Conservation (phyloP, 2,888 invertebrate genomes). For the Loripinus fragilis region DNA sequence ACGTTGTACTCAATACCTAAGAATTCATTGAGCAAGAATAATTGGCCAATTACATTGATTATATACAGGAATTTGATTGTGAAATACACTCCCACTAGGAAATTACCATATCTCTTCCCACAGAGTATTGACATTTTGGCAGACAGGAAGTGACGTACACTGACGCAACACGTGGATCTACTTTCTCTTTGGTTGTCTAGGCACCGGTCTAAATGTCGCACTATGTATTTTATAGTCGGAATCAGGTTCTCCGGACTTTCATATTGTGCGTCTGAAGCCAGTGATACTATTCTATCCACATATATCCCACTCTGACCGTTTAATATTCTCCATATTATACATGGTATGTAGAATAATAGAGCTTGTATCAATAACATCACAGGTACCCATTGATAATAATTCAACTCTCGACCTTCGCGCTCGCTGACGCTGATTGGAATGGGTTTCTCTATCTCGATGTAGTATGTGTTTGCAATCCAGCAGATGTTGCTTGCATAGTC, state of each 20-base stretch:
- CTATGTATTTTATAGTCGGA: slow-evolving; percentile 84
- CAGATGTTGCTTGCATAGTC: slow-evolving; percentile 85
- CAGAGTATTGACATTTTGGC: slow-evolving; percentile 79
- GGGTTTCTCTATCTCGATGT: slow-evolving; percentile 78
- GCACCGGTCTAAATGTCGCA: slow-evolving; percentile 84
- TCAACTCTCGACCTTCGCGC: slow-evolving; percentile 73
- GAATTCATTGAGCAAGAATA: slow-evolving; percentile 84
- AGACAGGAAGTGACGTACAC: slow-evolving; percentile 77
- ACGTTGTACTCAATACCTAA: slow-evolving; percentile 82
- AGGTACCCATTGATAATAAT: slow-evolving; percentile 84
- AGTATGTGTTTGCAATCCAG: slow-evolving; percentile 85
- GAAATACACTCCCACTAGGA: slow-evolving; percentile 83
- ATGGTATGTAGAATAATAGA: slow-evolving; percentile 84
- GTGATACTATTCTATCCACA: slow-evolving; percentile 82
- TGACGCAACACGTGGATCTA: slow-evolving; percentile 78
- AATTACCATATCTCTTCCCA: slow-evolving; percentile 84
- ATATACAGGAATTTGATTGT: slow-evolving; percentile 83
- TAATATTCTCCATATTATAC: slow-evolving; percentile 84
- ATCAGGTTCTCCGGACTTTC: slow-evolving; percentile 84
- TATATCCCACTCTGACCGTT: slow-evolving; percentile 85
- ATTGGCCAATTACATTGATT: slow-evolving; percentile 83
- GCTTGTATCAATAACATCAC: slow-evolving; percentile 84
- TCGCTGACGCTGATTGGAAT: slow-evolving; percentile 64
- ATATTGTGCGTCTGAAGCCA: slow-evolving; percentile 83
- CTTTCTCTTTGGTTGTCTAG: slow-evolving; percentile 81